phyloP scores from a whole-genome alignment of 2,888 invertebrate species.

The Acleris emargana region DNA sequence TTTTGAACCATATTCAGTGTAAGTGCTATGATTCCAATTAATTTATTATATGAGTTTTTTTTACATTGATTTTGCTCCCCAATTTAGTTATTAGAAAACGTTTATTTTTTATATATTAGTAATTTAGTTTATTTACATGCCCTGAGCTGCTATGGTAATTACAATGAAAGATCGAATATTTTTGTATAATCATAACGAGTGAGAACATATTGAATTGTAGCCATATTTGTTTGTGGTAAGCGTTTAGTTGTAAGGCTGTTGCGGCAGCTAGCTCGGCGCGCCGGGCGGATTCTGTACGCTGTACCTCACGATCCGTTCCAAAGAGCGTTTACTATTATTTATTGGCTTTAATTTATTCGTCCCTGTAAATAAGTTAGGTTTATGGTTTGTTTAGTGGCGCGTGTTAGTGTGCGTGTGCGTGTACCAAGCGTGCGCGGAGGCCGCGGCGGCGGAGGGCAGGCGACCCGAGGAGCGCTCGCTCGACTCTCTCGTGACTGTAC shows the following conservation, averaged over 20 bases:
- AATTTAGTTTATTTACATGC: slow-evolving; percentile 9
- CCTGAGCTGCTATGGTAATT: slow-evolving; percentile 4
- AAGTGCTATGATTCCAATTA: slow-evolving; percentile 51
- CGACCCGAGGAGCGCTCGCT: slow-evolving; percentile 55
- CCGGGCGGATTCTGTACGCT: slow-evolving; percentile 47
- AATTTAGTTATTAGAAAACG: not conserved
- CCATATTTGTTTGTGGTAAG: slow-evolving; percentile 27
- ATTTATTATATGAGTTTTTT: slow-evolving; percentile 21
- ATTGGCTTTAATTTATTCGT: slow-evolving; percentile 71
- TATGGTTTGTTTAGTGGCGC: slow-evolving; percentile 40
- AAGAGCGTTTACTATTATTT: slow-evolving; percentile 72
- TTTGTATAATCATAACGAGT: slow-evolving; percentile 24
- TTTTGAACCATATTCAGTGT: slow-evolving; percentile 46
- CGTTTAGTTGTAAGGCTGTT: slow-evolving; percentile 30
- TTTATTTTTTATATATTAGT: slow-evolving; percentile 1
- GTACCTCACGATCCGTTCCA: slow-evolving; percentile 75
- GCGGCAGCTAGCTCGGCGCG: slow-evolving; percentile 24
- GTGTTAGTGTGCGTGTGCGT: slow-evolving; percentile 44
- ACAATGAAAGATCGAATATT: not conserved
- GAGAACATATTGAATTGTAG: slow-evolving; percentile 18
- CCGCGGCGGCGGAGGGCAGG: slow-evolving; percentile 58
- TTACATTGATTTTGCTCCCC: slow-evolving; percentile 12
- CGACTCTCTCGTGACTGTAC: slow-evolving; percentile 44
- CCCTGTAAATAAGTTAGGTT: slow-evolving; percentile 44
- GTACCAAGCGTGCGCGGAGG: slow-evolving; percentile 43